Evolutionary conservation across 2,797 vertebrate species (phyloP).

Genomic region (Sorex maritimensis): DNA sequence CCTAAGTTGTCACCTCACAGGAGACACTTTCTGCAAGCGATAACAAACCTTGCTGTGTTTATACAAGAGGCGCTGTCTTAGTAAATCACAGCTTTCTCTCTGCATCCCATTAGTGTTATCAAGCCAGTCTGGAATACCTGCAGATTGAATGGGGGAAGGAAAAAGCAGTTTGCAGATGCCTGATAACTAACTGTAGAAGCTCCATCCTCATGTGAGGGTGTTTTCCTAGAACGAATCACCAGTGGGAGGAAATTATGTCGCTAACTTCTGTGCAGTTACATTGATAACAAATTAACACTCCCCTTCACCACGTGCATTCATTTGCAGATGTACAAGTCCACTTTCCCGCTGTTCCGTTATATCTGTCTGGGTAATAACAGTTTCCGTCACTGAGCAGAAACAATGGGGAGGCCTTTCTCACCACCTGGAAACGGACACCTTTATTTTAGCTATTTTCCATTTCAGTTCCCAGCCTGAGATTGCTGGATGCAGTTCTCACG

Average conservation of each 20-base stretch:
- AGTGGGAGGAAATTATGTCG: conserved; percentile 75
- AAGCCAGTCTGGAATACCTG: conserved; percentile 60
- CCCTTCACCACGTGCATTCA: neutral
- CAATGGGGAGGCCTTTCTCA: neutral
- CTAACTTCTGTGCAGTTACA: conserved; percentile 47
- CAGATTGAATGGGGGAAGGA: conserved; percentile 6
- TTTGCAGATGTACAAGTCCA: neutral
- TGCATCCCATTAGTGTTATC: conserved; percentile 60
- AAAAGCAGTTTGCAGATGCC: conserved; percentile 32
- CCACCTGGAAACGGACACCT: conserved; percentile 58
- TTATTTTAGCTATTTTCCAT: conserved; percentile 69
- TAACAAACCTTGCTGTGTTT: conserved; percentile 76
- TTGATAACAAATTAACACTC: conserved; percentile 43
- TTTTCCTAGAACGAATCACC: conserved; percentile 61
- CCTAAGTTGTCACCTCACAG: conserved; percentile 62
- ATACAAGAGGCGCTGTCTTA: neutral
- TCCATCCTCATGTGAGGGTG: neutral
- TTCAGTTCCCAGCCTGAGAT: conserved; percentile 14
- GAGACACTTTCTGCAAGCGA: conserved; percentile 77
- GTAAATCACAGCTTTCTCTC: conserved; percentile 68
- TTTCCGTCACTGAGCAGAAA: conserved; percentile 61
- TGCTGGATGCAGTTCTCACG: neutral
- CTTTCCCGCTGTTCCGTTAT: conserved; percentile 29
- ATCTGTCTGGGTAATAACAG: conserved; percentile 56
- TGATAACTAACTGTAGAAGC: conserved; percentile 33